Conservation (phyloP, 1,140 invertebrate genomes). For the Lepidurus couesii region DNA sequence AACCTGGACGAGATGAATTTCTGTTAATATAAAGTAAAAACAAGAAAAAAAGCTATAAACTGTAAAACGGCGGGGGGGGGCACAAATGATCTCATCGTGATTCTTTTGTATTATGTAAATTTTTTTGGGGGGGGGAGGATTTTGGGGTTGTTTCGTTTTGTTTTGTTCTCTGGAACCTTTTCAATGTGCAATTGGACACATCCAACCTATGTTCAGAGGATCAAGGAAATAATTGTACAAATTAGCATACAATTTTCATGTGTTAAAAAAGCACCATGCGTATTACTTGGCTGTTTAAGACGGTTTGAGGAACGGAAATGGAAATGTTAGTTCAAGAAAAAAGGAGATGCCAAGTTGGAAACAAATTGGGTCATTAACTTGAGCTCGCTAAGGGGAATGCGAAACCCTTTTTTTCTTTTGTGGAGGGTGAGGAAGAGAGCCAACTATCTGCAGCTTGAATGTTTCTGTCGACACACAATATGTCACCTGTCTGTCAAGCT, state of each 20-base stretch:
- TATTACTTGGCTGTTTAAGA: not conserved
- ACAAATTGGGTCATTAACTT: constrained; percentile 19
- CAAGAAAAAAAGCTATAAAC: not conserved
- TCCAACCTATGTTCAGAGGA: not conserved
- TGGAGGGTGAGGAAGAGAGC: not conserved
- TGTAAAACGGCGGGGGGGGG: not conserved
- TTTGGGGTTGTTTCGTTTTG: not conserved
- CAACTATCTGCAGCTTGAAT: constrained; percentile 15
- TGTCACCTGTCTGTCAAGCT: constrained; percentile 12
- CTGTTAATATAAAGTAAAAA: not conserved
- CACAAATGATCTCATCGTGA: constrained; percentile 23
- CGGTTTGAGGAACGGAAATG: not conserved
- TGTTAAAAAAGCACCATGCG: not conserved
- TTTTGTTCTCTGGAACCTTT: not conserved
- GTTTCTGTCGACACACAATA: constrained; percentile 22
- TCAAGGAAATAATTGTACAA: not conserved
- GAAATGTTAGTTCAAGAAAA: constrained; percentile 15
- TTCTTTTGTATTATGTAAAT: constrained; percentile 25
- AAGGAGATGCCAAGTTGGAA: constrained; percentile 21
- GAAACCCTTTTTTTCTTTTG: not conserved
- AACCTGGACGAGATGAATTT: constrained; percentile 31
- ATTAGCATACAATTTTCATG: constrained; percentile 20
- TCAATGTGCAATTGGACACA: not conserved
- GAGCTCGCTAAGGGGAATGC: constrained; percentile 13
- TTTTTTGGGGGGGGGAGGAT: not conserved